A percentile compares a stretch with the other conserved stretches of the same genome.
Conservation (phyloP, 2,888 invertebrate genomes). For the Hoplodrina ambigua region DNA sequence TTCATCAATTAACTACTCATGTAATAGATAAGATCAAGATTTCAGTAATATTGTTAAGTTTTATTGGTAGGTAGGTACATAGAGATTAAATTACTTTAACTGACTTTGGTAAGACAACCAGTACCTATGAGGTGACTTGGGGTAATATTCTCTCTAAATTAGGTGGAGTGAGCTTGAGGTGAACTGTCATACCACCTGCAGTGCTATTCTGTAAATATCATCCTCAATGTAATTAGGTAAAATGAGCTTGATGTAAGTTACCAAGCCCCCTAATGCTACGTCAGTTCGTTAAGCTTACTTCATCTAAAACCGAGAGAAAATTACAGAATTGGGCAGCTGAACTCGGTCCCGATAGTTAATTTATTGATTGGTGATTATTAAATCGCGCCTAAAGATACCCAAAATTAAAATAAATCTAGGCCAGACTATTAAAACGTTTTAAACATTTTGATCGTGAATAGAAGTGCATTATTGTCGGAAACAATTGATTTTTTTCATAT, state of each 20-base stretch:
- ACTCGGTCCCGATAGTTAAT: background rate
- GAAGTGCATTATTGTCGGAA: no score
- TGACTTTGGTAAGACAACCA: conserved; percentile 3
- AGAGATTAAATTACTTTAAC: conserved; percentile 27
- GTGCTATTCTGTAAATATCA: background rate
- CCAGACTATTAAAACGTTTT: no score
- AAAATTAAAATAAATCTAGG: no score
- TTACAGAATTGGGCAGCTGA: background rate
- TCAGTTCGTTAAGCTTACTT: no score
- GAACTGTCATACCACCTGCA: no score
- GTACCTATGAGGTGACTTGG: background rate
- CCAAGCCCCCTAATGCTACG: no score
- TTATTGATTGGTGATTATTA: background rate
- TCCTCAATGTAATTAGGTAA: background rate
- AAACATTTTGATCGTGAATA: no score
- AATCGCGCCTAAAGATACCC: background rate
- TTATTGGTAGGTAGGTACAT: conserved; percentile 34
- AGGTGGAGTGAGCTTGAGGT: background rate
- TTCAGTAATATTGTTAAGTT: conserved; percentile 41
- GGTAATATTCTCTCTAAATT: background rate
- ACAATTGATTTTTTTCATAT: no score
- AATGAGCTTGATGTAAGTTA: background rate
- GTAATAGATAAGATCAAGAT: conserved; percentile 47
- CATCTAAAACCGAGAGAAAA: no score
- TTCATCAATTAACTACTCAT: conserved; percentile 59